Evolutionary conservation across 2,113 vertebrate genomes (phyloP), one percentile per base, ranked within the genome.

Genomic region (Tetraodon nigroviridis): DNA sequence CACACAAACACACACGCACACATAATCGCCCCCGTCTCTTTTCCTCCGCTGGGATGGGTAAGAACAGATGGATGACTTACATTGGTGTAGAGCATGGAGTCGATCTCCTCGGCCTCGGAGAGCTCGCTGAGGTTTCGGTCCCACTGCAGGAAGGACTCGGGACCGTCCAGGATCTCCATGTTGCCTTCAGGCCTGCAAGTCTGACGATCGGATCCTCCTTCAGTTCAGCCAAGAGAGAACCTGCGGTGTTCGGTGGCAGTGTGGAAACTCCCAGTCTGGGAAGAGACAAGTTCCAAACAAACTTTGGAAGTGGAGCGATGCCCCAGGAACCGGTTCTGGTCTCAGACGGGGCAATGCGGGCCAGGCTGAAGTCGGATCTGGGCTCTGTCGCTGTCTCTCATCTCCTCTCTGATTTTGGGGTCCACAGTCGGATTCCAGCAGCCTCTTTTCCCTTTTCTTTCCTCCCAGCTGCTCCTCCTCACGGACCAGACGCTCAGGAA

Each of bases 111-210:
- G 10, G 87, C 78, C 73, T 98, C 95, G n/a, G 94, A 96, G 86
- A 97, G 87, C 87, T 98, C 95, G 75, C 95, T 96, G 61, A 96
- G 92, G 79, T 94, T 97, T 68, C 93, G 88, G 86, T 96, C 95
- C 95, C 94, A 95, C 54, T 93, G 93, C 37, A 96, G 84, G 55
- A 93, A 89, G 71, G 90, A 71, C 70, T 96, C 93, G 48, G 86
- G 89, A 60, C 89, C 85, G 78, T 95, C 94, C 84, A 94, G 86
- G 85, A 93, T 92, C 80, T 95, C 94, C 95, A 97, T 97, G 79
- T 15, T 76, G 62, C 21, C 15, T 7, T 17, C 21, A 15, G 12
- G 10, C 14, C 48, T 21, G n/a, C 19, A 21, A 3, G 24, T 49
- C 48, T 21, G 48, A 18, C 3, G 18, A 21, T 20, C n/a, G n/a